Base-by-base conservation (phyloP, 2,888 invertebrate species). In the Diaphora mendica region DNA sequence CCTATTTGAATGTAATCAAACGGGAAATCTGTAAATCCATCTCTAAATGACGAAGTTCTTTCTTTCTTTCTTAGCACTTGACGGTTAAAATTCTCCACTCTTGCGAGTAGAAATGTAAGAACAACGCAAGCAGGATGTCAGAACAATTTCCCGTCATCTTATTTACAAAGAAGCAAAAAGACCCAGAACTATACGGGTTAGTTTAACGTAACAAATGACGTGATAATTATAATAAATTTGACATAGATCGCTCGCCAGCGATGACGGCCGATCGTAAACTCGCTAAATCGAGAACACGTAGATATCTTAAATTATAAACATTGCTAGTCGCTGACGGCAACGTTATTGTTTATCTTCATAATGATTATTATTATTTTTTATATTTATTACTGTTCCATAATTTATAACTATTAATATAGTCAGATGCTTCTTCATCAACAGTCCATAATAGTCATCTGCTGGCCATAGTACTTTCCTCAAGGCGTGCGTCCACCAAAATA, bases 241-340 rank as follows among this genome's bases (percentile, higher is more conserved):
- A 3, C 13, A 17, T 39, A 48, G n/a, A 69, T 65, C 65, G 65
- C 62, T 11, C 70, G 66, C 66, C 42, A 23, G 35, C 79, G 82
- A 73, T 79, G 82, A 84, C 74, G 75, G 82, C 69, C 33, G 26
- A 11, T 17, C 59, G 70, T 82, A 82, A 82, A 84, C 79, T 76
- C 67, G 68, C 20, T 68, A 51, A 73, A 70, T 75, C 76, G 74
- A 73, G 79, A 81, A 77, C 71, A 51, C 68, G 77, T 74, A 42
- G 68, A 74, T 74, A 74, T 80, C 39, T 23, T 62, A 62, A 62
- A 55, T 68, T 68, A 68, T 70, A 70, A 70, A 70, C 42, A 39
- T 59, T 20, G 26, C 48, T 3, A 20, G 48, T 11, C 44, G 48
- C 67, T 48, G 55, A 59, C 55, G 68, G 55, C 5, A n/a, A 15